phyloP scores from a whole-genome alignment of 2,113 vertebrate species.

The Notothenia coriiceps region DNA sequence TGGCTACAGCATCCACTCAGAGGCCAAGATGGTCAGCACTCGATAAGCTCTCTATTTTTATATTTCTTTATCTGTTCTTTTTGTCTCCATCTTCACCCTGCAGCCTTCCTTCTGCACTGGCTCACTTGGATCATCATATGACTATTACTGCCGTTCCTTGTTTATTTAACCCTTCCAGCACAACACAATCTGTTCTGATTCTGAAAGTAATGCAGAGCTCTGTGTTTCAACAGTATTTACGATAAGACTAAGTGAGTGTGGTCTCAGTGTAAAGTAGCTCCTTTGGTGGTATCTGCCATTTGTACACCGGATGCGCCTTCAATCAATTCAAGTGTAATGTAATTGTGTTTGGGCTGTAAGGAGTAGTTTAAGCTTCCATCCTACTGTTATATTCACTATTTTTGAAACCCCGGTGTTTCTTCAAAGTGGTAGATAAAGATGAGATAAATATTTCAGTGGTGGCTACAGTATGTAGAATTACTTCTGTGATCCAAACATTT shows the following conservation, averaged over 20 bases:
- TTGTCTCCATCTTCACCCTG: conserved; percentile 62
- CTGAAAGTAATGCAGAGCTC: background rate
- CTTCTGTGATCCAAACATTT: no score
- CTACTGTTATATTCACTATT: no score
- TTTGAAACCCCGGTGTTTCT: no score
- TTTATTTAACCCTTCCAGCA: conserved; percentile 53
- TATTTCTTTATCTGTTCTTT: conserved; percentile 54
- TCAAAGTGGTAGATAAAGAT: no score
- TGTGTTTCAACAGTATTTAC: background rate
- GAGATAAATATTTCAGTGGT: no score
- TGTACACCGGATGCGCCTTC: no score
- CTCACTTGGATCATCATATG: conserved; percentile 70
- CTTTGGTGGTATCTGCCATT: no score
- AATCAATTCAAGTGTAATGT: background rate
- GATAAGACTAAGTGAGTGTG: no score
- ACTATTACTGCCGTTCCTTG: conserved; percentile 54
- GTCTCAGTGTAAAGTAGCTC: no score
- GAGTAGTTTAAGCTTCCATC: no score
- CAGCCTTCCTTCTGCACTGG: conserved; percentile 42
- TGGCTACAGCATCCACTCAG: conserved; percentile 89
- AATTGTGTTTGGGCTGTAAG: no score
- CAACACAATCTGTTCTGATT: conserved; percentile 7
- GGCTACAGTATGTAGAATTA: no score
- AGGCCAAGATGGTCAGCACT: conserved; percentile 95
- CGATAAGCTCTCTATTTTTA: conserved; percentile 62